Evolutionary conservation across 2,113 vertebrate genomes (phyloP), one percentile per base, ranked within the genome.

Genomic region (Pao palembangensis): DNA sequence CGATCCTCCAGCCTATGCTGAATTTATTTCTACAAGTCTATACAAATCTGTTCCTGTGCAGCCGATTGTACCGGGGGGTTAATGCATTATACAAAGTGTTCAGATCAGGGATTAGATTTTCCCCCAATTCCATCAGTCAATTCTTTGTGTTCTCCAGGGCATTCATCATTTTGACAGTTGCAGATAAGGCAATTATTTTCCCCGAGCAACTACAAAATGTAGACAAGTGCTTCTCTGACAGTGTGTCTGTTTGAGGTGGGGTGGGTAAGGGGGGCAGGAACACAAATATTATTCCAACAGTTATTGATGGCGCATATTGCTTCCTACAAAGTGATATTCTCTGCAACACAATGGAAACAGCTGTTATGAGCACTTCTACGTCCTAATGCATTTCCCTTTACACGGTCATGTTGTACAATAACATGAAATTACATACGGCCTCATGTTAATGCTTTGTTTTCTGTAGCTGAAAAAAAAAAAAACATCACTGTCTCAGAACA

Each of bases 101-200:
- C 84, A 84, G 88, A 89, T 89, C 85, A 83, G 81, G 84, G 83
- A 88, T 89, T 85, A 90, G 80, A 87, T 78, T 77, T 72, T 44
- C 82, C 75, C 88, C 82, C 84, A 79, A 88, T 88, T 89, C 85
- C 88, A 90, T 89, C 87, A 86, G 86, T 89, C 89, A 87, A 85
- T 90, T 89, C 85, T 85, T 42, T 46, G 78, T 69, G 79, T 79
- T 88, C 87, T 90, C 83, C 16, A 15, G 83, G 83, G 86, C 89
- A 91, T 91, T 90, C 87, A 90, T 90, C 89, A 91, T 90, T 88
- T 83, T 91, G 89, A 91, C 89, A 90, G 88, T 88, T 88, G 88
- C 86, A 91, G 88, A 91, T 91, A 89, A 88, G 85, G 88, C 86
- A 90, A 90, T 91, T 91, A 91, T 91, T 90, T 91, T 90, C 85